phyloP scores from a whole-genome alignment of 1,140 invertebrate species.

The Lethocerus indicus region DNA sequence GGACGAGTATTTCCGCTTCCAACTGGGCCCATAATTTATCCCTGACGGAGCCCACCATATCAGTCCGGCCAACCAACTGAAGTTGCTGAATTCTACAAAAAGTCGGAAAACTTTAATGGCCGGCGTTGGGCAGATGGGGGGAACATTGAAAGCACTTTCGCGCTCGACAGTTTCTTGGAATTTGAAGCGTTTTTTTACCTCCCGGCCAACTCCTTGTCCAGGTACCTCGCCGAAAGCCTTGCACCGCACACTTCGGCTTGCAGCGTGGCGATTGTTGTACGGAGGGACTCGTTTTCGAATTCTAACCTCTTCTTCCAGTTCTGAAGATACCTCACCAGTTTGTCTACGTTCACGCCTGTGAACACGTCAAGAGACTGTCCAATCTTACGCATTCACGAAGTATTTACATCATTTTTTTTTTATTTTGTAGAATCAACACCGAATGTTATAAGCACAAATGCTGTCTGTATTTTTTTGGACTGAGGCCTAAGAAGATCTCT shows the following conservation, averaged over 20 bases:
- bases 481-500: no score
- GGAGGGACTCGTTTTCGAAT: slow-evolving; percentile 49
- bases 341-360: slow-evolving; percentile 16
- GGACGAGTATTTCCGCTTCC: slow-evolving; percentile 70
- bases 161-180: no score
- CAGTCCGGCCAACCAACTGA: slow-evolving; percentile 48
- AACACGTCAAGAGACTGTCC: no score
- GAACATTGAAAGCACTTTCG: no score
- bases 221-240: slow-evolving; percentile 63
- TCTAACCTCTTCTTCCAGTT: slow-evolving; percentile 22
- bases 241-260: slow-evolving; percentile 72
- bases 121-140: no score
- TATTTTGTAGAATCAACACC: no score
- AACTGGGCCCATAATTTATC: slow-evolving; percentile 71
- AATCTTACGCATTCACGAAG: no score
- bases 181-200: slow-evolving; percentile 40
- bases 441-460: no score
- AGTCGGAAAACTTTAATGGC: no score
- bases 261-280: slow-evolving; percentile 48
- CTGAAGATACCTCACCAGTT: slow-evolving; percentile 15
- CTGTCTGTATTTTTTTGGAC: no score
- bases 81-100: slow-evolving; percentile 75
- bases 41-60: slow-evolving; percentile 55
- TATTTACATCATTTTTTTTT: no score
- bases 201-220: slow-evolving; percentile 73